Evolutionary conservation across 2,797 vertebrate genomes (phyloP).

Genomic region (Semaprochilodus insignis): DNA sequence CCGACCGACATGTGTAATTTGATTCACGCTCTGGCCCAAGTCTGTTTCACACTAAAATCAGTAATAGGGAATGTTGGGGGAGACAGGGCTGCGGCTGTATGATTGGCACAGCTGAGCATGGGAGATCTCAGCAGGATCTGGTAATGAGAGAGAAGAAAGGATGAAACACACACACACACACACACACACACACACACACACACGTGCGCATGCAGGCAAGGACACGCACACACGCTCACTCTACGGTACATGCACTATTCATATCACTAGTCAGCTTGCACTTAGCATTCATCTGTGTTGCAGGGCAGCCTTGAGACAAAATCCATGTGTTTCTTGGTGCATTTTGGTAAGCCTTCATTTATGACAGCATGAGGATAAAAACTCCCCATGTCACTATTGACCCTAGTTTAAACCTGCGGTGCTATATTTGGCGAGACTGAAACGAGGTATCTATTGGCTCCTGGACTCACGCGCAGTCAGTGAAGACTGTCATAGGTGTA

Average conservation of each 20-base stretch:
- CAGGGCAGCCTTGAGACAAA: constrained; percentile 3
- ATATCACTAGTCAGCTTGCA: constrained; percentile 15
- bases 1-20: constrained; percentile 22
- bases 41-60: constrained; percentile 27
- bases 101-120: constrained; percentile 35
- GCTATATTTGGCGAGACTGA: not conserved
- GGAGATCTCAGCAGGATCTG: constrained; percentile 44
- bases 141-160: constrained; percentile 45
- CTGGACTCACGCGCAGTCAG: not conserved
- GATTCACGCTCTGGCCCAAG: constrained; percentile 9
- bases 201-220: constrained; percentile 6
- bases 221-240: constrained; percentile 8
- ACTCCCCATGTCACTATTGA: not conserved
- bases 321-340: constrained; percentile 25
- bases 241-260: constrained; percentile 4
- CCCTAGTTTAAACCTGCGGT: not conserved
- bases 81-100: constrained; percentile 2
- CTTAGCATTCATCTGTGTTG: constrained; percentile 30
- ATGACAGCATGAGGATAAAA: constrained; percentile 10
- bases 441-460: not conserved
- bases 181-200: not conserved
- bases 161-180: constrained; percentile 6
- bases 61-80: not conserved
- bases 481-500: not conserved
- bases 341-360: constrained; percentile 20